Conservation (phyloP, 2,113 vertebrate genomes). For the Reinhardtius hippoglossoides region DNA sequence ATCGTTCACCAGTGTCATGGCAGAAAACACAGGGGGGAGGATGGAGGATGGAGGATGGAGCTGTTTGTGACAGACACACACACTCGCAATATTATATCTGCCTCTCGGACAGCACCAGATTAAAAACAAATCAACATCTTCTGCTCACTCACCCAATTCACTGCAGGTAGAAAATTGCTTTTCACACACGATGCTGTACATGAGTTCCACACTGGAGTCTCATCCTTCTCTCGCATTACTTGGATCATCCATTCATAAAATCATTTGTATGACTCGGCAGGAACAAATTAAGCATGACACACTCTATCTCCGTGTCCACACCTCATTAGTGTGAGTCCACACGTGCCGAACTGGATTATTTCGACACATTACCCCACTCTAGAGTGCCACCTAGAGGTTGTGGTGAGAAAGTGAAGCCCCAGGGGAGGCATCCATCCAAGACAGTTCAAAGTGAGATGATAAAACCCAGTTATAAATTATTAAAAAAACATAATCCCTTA, state of each 20-base stretch:
- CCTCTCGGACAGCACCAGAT: conserved; percentile 8
- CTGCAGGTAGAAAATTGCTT: background rate
- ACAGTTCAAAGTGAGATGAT: background rate
- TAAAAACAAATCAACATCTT: too few relatives aligned
- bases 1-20: conserved; percentile 29
- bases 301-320: conserved; percentile 10
- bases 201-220: background rate
- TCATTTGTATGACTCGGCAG: conserved; percentile 5
- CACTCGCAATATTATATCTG: background rate
- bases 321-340: conserved; percentile 18
- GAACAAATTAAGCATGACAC: conserved; percentile 14
- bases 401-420: background rate
- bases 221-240: background rate
- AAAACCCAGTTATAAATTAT: background rate
- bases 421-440: background rate
- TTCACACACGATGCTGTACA: background rate
- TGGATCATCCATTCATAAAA: conserved; percentile 30
- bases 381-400: conserved; percentile 42
- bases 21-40: conserved; percentile 4
- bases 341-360: conserved; percentile 4
- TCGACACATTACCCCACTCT: background rate
- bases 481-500: background rate
- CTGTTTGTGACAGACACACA: conserved; percentile 40
- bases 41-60: conserved; percentile 1
- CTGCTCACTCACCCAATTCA: background rate